Evolutionary conservation across 2,113 vertebrate species (phyloP).

Genomic region (Gymnarchus niloticus): DNA sequence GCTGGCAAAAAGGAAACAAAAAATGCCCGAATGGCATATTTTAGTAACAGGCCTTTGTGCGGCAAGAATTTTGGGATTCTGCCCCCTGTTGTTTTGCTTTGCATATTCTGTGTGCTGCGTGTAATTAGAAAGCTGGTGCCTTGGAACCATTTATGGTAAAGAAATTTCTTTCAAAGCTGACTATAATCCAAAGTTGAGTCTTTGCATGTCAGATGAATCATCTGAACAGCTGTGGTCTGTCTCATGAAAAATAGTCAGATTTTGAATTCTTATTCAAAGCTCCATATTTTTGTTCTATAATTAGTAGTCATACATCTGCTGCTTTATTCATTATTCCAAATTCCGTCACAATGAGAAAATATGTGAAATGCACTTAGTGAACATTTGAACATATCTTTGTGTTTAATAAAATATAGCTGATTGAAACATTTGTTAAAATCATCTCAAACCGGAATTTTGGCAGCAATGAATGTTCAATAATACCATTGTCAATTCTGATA

Average conservation of each 20-base stretch:
- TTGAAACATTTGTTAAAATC: background rate
- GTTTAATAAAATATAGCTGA: background rate
- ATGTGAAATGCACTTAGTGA: background rate
- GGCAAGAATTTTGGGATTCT: background rate
- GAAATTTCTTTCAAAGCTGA: slow-evolving; percentile 5
- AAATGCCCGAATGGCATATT: background rate
- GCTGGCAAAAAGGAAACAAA: background rate
- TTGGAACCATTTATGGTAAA: background rate
- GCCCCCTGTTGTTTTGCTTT: background rate
- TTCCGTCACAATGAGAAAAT: background rate
- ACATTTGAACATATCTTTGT: background rate
- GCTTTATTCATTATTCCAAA: slow-evolving; percentile 13
- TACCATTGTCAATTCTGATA: background rate
- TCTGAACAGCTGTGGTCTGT: slow-evolving; percentile 18
- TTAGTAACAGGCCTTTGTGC: background rate
- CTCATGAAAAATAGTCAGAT: slow-evolving; percentile 11
- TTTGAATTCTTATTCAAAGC: slow-evolving; percentile 20
- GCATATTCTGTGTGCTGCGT: background rate
- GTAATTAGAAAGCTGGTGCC: background rate
- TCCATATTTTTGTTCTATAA: slow-evolving; percentile 18
- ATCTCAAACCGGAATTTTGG: background rate
- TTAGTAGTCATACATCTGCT: slow-evolving; percentile 10
- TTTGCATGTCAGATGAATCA: slow-evolving; percentile 14
- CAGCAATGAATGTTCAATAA: background rate
- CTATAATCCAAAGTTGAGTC: slow-evolving; percentile 12